A percentile compares a stretch with the other conserved stretches of the same genome.
Conservation (phyloP, 2,113 vertebrate genomes). For the Cavia aperea region DNA sequence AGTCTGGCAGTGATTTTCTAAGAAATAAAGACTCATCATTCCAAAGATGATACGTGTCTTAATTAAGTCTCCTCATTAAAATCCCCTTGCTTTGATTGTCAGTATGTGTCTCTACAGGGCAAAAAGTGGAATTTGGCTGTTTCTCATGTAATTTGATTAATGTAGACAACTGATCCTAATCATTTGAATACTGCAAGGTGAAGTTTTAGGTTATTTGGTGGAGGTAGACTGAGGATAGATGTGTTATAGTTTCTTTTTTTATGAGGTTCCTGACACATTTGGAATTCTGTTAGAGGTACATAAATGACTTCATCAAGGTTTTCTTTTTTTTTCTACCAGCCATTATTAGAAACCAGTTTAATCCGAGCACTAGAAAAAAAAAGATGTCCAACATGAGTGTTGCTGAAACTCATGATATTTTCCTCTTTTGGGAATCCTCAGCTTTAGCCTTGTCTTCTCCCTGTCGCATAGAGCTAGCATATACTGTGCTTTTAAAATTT, state of each 20-base stretch:
- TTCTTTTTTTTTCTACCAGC: background rate
- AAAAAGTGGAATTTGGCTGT: constrained; percentile 18
- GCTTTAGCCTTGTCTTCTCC: background rate
- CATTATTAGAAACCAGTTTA: background rate
- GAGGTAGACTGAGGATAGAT: background rate
- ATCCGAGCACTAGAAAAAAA: background rate
- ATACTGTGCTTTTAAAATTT: background rate
- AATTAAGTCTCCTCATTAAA: constrained; percentile 60
- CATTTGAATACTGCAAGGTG: background rate
- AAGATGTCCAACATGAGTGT: background rate
- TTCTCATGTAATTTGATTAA: constrained; percentile 52
- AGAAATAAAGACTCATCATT: constrained; percentile 48
- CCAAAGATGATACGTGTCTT: constrained; percentile 52
- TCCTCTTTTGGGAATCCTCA: background rate
- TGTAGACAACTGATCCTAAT: constrained; percentile 19
- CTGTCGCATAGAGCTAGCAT: background rate
- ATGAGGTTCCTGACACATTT: background rate
- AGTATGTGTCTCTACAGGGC: background rate
- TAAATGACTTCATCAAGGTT: background rate
- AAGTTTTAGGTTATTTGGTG: background rate
- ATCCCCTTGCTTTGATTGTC: constrained; percentile 43
- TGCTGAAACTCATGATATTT: background rate
- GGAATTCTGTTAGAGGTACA: background rate
- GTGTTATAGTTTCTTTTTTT: background rate
- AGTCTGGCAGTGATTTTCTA: constrained; percentile 44